Conservation (phyloP, 2,113 vertebrate genomes). For the Empidonax traillii region DNA sequence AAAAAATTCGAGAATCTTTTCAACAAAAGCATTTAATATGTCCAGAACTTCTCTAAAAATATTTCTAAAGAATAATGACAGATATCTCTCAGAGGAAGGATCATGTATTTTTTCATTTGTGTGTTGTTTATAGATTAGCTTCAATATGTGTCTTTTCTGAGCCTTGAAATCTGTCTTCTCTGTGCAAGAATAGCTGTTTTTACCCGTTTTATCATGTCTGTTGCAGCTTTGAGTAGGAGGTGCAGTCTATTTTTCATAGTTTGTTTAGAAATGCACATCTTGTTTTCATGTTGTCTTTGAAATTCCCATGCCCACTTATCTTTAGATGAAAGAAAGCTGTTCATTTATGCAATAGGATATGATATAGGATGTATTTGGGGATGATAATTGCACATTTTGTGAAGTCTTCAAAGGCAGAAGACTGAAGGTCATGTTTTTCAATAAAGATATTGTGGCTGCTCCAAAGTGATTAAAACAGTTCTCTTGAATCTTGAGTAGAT, state of each 20-base stretch:
- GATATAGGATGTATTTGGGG: neutral
- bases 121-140: neutral
- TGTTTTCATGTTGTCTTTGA: constrained; percentile 39
- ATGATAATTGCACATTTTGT: neutral
- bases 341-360: neutral
- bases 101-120: neutral
- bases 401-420: neutral
- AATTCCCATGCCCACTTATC: constrained; percentile 38
- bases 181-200: neutral
- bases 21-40: neutral
- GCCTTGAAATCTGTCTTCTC: neutral
- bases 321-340: constrained; percentile 16
- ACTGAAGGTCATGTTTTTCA: neutral
- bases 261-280: constrained; percentile 59
- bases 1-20: neutral
- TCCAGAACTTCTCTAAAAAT: neutral
- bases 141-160: neutral
- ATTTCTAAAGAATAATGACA: neutral
- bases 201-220: constrained; percentile 14
- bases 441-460: neutral
- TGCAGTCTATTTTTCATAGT: constrained; percentile 38
- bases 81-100: neutral
- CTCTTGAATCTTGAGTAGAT: neutral
- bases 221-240: constrained; percentile 55
- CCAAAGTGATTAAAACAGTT: neutral